These are phyloP conservation scores for Thoracochromis brauschi DNA, from an alignment of 2,113 vertebrate species.

Conservation along the genomic window DNA sequence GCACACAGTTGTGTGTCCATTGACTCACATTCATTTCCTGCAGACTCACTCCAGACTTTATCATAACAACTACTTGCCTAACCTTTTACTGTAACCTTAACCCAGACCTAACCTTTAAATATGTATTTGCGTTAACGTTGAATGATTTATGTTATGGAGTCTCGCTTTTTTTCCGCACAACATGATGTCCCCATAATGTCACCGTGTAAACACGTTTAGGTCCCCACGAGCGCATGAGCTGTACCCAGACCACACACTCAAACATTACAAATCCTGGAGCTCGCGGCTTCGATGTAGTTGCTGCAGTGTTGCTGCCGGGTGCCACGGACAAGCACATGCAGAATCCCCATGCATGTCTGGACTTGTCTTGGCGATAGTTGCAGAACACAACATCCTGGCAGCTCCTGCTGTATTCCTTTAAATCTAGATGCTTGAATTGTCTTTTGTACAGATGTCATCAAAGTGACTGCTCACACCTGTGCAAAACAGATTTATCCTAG, in stretches of 20 bases:
- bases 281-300: background rate
- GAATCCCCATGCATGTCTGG: constrained; percentile 31
- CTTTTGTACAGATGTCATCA: background rate
- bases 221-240: background rate
- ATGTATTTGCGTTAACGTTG: background rate
- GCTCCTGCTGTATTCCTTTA: background rate
- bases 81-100: background rate
- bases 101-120: background rate
- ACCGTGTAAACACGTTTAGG: background rate
- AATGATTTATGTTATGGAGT: background rate
- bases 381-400: background rate
- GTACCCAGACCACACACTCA: background rate
- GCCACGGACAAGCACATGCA: constrained; percentile 3
- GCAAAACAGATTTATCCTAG: background rate
- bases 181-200: background rate
- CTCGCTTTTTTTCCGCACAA: background rate
- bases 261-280: constrained; percentile 4
- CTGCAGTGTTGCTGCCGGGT: background rate
- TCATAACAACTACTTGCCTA: background rate
- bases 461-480: background rate
- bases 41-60: background rate
- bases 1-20: background rate
- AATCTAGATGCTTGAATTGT: background rate
- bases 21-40: background rate
- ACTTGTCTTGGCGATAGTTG: constrained; percentile 9